Percentiles rank a stretch among this genome's conserved stretches.
These are phyloP conservation scores for Panurus biarmicus DNA, from an alignment of 2,113 vertebrate species.

Conservation along the genomic window DNA sequence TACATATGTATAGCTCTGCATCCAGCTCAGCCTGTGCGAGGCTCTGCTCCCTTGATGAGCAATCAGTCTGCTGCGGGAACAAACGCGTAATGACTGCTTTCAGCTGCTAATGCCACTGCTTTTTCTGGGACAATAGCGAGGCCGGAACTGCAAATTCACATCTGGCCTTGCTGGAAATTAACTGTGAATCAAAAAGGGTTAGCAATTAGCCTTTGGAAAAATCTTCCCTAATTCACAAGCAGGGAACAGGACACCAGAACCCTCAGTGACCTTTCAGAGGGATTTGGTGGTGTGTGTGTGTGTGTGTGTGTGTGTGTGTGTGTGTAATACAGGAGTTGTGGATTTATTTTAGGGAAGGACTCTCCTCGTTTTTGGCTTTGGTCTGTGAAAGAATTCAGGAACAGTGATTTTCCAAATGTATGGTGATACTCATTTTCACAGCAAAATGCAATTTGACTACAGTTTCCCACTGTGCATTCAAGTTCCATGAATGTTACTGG, in stretches of 20 bases:
- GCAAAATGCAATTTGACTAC: neutral
- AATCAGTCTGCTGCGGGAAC: slow-evolving; percentile 41
- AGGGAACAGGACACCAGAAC: neutral
- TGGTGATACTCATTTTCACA: neutral
- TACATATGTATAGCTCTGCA: neutral
- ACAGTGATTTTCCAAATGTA: neutral
- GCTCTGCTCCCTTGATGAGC: slow-evolving; percentile 25
- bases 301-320: neutral
- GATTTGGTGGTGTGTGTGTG: neutral
- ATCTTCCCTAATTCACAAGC: neutral
- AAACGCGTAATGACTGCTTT: slow-evolving; percentile 47
- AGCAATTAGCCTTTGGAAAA: slow-evolving; percentile 34
- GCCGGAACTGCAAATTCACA: slow-evolving; percentile 52
- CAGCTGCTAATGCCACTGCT: slow-evolving; percentile 52
- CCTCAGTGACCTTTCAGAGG: neutral
- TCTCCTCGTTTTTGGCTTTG: neutral
- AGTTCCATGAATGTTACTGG: neutral
- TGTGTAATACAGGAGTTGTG: neutral
- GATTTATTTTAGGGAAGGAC: neutral
- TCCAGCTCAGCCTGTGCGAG: neutral
- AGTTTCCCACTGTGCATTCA: neutral
- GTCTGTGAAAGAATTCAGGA: neutral
- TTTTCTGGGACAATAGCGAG: slow-evolving; percentile 50
- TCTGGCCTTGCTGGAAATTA: slow-evolving; percentile 44
- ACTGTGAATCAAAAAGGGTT: neutral